A percentile compares a stretch with the other conserved stretches of the same genome.
Evolutionary conservation across 2,888 invertebrate genomes (phyloP).

Genomic region (Phaedon cochleariae): DNA sequence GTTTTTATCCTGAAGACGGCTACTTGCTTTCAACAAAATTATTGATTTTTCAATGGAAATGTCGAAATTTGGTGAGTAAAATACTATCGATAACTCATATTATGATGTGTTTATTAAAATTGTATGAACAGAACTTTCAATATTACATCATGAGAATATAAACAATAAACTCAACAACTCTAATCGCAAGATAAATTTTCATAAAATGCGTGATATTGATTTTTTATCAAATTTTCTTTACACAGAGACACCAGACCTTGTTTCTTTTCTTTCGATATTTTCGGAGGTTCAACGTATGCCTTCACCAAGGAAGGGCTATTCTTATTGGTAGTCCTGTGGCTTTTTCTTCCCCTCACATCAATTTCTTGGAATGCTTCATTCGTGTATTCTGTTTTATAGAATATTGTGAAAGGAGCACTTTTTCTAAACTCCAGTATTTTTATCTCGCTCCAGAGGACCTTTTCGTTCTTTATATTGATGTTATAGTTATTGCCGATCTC

Average conservation of each 20-base stretch:
- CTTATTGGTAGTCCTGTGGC: not conserved
- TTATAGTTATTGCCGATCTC: too few relatives aligned
- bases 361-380: slow-evolving; percentile 13
- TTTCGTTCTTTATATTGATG: too few relatives aligned
- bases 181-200: not conserved
- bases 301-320: not conserved
- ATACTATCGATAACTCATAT: too few relatives aligned
- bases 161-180: too few relatives aligned
- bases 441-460: too few relatives aligned
- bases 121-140: too few relatives aligned
- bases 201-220: slow-evolving; percentile 7
- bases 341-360: slow-evolving; percentile 5
- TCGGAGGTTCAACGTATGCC: not conserved
- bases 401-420: too few relatives aligned
- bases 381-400: not conserved
- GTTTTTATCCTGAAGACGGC: not conserved
- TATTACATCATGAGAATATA: too few relatives aligned
- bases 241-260: slow-evolving; percentile 2
- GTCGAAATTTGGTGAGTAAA: too few relatives aligned
- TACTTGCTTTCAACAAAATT: not conserved
- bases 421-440: too few relatives aligned
- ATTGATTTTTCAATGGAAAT: too few relatives aligned
- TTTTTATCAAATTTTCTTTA: slow-evolving; percentile 1
- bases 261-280: not conserved
- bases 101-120: too few relatives aligned